phyloP scores from a whole-genome alignment of 64 coral and sea anemone species.

The Pachyseris speciosa region DNA sequence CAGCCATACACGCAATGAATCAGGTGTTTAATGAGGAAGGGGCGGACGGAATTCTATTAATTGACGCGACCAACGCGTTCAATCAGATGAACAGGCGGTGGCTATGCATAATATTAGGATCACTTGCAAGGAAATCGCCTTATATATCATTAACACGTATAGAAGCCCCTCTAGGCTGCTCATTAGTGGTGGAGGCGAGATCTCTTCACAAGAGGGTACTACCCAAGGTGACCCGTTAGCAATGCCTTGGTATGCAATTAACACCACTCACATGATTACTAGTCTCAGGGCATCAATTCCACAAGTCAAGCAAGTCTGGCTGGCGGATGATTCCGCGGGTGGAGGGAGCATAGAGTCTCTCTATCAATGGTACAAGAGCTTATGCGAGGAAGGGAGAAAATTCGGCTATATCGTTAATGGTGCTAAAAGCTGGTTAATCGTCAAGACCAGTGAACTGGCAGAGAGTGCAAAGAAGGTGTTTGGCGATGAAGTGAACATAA shows the following conservation, averaged over 20 bases:
- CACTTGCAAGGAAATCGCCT: conserved; percentile 39
- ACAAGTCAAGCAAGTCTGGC: conserved; percentile 30
- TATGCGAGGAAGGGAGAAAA: conserved; percentile 27
- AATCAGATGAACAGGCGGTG: no score
- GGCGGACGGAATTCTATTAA: no score
- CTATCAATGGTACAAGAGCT: conserved; percentile 9
- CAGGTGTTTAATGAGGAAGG: no score
- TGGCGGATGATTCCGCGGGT: conserved; percentile 31
- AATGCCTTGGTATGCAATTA: conserved; percentile 45
- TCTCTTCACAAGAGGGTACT: conserved; percentile 36
- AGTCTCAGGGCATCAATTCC: background rate
- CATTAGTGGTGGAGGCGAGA: conserved; percentile 41
- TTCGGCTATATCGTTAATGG: conserved; percentile 27
- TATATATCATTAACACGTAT: conserved; percentile 45
- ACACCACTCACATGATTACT: background rate
- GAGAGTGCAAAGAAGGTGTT: background rate
- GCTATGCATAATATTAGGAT: no score
- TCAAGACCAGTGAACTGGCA: conserved; percentile 11
- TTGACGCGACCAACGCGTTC: no score
- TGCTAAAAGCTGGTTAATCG: conserved; percentile 17
- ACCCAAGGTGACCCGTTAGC: conserved; percentile 46
- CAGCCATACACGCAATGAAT: no score
- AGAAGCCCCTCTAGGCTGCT: conserved; percentile 20
- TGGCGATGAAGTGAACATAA: conserved; percentile 44
- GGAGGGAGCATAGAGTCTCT: conserved; percentile 21